A percentile compares a stretch with the other conserved stretches of the same genome.
Evolutionary conservation across 2,888 invertebrate genomes (phyloP).

Genomic region (Gisinianus flammeolus): DNA sequence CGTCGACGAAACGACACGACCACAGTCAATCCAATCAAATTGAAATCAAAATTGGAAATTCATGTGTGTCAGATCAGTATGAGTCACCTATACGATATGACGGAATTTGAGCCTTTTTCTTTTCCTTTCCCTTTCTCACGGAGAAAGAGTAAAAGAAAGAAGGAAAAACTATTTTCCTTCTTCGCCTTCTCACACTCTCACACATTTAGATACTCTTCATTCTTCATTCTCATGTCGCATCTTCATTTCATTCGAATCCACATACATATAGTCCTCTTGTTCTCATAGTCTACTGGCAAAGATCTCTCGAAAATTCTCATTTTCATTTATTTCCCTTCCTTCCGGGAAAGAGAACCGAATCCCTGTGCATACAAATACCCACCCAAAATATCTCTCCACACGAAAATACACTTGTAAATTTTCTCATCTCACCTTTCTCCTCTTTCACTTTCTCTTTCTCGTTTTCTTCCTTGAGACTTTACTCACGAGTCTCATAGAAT

Average conservation of each 20-base stretch:
- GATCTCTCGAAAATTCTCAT: too few relatives aligned
- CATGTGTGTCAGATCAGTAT: conserved; percentile 6
- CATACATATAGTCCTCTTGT: too few relatives aligned
- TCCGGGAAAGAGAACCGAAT: too few relatives aligned
- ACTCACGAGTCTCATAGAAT: too few relatives aligned
- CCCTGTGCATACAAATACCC: not conserved
- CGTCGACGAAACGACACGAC: conserved; percentile 4
- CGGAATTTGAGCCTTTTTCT: not conserved
- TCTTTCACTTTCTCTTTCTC: not conserved
- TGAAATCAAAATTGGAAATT: conserved; percentile 38
- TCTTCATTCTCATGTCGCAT: not conserved
- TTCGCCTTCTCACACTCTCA: not conserved
- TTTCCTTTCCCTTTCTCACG: too few relatives aligned
- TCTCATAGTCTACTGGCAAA: too few relatives aligned
- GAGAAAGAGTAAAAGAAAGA: conserved; percentile 7
- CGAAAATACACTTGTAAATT: not conserved
- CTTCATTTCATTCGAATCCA: too few relatives aligned
- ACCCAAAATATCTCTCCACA: not conserved
- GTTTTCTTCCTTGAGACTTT: too few relatives aligned
- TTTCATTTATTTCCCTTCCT: too few relatives aligned
- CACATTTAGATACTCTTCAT: not conserved
- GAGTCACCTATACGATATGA: not conserved
- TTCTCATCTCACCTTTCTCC: not conserved
- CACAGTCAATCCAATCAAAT: conserved; percentile 37
- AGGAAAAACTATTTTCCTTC: not conserved